These are phyloP conservation scores for Theocolax elegans DNA, from an alignment of 1,140 invertebrate species.

Conservation along the genomic window DNA sequence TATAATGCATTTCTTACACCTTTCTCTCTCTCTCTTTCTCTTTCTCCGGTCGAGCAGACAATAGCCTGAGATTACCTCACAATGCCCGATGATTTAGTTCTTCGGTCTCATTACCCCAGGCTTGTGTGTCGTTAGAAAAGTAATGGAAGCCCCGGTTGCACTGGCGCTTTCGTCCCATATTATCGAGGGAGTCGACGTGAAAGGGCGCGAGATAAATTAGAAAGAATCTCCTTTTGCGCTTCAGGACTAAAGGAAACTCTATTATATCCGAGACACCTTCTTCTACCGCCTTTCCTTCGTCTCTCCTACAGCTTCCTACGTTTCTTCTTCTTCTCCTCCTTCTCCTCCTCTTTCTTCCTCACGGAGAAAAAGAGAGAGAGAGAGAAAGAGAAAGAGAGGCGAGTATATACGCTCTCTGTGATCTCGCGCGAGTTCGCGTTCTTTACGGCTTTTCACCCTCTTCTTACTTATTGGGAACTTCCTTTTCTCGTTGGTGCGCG, in stretches of 20 bases:
- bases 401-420: neutral
- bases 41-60: slow-evolving; percentile 59
- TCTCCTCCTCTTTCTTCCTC: neutral
- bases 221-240: slow-evolving; percentile 48
- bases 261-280: slow-evolving; percentile 51
- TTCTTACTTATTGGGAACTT: neutral
- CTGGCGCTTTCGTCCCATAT: slow-evolving; percentile 52
- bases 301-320: neutral
- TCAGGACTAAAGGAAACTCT: slow-evolving; percentile 49
- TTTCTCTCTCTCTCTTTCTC: too few relatives aligned
- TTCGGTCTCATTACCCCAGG: slow-evolving; percentile 61
- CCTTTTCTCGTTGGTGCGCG: neutral
- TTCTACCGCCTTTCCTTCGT: slow-evolving; percentile 14
- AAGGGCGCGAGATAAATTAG: slow-evolving; percentile 50
- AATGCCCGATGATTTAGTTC: slow-evolving; percentile 64
- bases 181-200: slow-evolving; percentile 46
- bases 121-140: slow-evolving; percentile 63
- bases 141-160: slow-evolving; percentile 53
- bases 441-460: neutral
- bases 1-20: slow-evolving; percentile 59
- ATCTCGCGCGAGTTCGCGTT: neutral
- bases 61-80: slow-evolving; percentile 61
- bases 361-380: too few relatives aligned
- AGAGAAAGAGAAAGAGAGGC: too few relatives aligned
- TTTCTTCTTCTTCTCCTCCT: neutral